A percentile compares a stretch with the other conserved stretches of the same genome.
phyloP scores from a whole-genome alignment of 2,113 vertebrate species.

The Sylvilagus bachmani region DNA sequence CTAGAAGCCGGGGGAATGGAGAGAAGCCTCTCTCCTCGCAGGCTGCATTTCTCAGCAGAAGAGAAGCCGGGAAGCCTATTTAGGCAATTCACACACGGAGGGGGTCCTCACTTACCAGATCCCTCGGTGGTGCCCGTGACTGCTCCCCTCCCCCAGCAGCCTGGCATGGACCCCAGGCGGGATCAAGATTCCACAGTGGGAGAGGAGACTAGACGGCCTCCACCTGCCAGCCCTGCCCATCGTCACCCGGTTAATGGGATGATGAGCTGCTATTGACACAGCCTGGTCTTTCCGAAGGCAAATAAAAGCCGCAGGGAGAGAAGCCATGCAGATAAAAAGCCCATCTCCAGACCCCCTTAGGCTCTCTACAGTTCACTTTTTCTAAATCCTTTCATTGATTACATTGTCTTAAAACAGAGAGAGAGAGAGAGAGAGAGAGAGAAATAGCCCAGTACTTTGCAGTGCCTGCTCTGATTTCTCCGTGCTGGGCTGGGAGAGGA shows the following conservation, averaged over 20 bases:
- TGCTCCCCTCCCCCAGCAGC: not conserved
- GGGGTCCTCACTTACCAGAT: not conserved
- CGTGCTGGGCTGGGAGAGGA: not conserved
- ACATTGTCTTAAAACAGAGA: constrained; percentile 61
- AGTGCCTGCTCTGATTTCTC: not conserved
- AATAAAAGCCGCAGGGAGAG: constrained; percentile 70
- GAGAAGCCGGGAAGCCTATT: not conserved
- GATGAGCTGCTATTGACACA: constrained; percentile 71
- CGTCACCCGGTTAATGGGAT: constrained; percentile 59
- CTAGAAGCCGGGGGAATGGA: not conserved
- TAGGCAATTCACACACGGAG: not conserved
- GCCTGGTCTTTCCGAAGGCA: constrained; percentile 63
- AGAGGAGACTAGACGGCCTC: constrained; percentile 28
- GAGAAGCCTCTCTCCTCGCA: rapidly evolving
- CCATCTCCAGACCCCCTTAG: constrained; percentile 62
- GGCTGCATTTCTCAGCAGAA: not conserved
- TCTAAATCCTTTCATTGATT: constrained; percentile 81
- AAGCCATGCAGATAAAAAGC: constrained; percentile 73
- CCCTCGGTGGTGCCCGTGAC: rapidly evolving
- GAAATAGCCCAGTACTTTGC: constrained; percentile 19
- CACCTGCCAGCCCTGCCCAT: not conserved
- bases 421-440: not conserved
- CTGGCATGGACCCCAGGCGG: not conserved
- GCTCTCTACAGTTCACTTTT: constrained; percentile 52
- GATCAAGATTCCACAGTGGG: not conserved